Evolutionary conservation across 2,888 invertebrate genomes (phyloP), one percentile per base, ranked within the genome.

Genomic region (Vanessa cardui): DNA sequence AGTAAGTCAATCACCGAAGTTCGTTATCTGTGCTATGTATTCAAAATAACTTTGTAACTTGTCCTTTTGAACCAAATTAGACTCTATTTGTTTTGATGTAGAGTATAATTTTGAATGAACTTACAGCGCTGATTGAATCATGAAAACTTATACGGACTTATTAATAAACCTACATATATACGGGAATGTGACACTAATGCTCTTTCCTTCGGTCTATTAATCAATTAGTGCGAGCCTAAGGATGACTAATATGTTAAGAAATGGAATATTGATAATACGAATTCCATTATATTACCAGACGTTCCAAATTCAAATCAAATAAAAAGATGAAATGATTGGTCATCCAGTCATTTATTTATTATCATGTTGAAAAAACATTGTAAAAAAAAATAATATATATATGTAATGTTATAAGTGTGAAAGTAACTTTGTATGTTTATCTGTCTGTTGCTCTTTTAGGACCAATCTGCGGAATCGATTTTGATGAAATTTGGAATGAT

Each of bases 1-100:
- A 68, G 63, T 20, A 66, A 71, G 70, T 71, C 70, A 71, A 71
- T 71, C 68, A 52, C 52, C 39, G 46, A 67, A 64, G 59, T 64
- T 64, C 63, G 58, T 67, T 63, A 67, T 67, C 63, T 63, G n/a
- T 54, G 39, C 62, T 54, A 62, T 67, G 58, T 58, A 58, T 58
- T 64, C 64, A 58, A 56, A 59, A 59, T 45, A 63, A 59, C 50
- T 64, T 59, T 44, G 44, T 44, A 59, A 64, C 50, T 52, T 64
- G 15, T 31, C 26, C 8, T 21, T 16, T 18, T 20, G 18, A 20
- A 45, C 50, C 9, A 50, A 59, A 20, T 15, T 20, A 8, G 18
- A 45, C 64, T 49, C 45, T 64, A 59, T 9, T 16, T 39, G 2
- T 6, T 6, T 9, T 2, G 45, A 0, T 1, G 16, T 50, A 44